Percentiles rank a stretch among this genome's conserved stretches.
Evolutionary conservation across 1,140 invertebrate genomes (phyloP).

Genomic region (Mamestra configurata): DNA sequence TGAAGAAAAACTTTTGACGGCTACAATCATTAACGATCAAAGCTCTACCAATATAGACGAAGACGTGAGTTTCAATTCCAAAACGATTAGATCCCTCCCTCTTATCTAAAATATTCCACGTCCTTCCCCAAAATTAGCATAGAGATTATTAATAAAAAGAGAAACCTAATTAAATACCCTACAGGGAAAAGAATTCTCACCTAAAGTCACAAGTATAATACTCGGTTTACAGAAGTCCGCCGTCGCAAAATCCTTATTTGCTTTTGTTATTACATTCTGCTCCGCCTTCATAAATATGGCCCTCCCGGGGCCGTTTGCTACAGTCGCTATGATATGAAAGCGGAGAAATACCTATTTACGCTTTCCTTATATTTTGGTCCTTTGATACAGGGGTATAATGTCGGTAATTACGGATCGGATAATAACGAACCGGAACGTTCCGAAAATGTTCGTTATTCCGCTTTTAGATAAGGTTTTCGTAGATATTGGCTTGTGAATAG

Average conservation of each 20-base stretch:
- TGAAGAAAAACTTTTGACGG: constrained; percentile 5
- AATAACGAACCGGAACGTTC: constrained; percentile 20
- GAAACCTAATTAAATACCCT: constrained; percentile 33
- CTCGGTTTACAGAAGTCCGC: constrained; percentile 38
- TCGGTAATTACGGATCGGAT: constrained; percentile 37
- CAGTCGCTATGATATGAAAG: constrained; percentile 51
- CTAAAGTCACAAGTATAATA: constrained; percentile 27
- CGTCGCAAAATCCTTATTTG: constrained; percentile 56
- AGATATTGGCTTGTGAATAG: not conserved
- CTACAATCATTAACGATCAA: constrained; percentile 3
- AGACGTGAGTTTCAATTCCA: not conserved
- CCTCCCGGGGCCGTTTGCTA: constrained; percentile 47
- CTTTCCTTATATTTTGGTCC: constrained; percentile 47
- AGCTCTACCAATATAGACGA: not conserved
- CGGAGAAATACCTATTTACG: constrained; percentile 42
- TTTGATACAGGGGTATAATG: constrained; percentile 31
- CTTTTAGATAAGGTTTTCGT: constrained; percentile 1
- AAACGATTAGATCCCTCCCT: not conserved
- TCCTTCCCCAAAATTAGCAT: constrained; percentile 30
- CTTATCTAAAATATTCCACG: not conserved
- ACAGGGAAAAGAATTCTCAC: constrained; percentile 22
- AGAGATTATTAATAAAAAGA: constrained; percentile 25
- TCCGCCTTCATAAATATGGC: constrained; percentile 54
- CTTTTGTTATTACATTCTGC: constrained; percentile 54
- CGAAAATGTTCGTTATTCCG: not conserved